phyloP scores from a whole-genome alignment of 2,797 vertebrate species.

The Philypnodon macrostomus region DNA sequence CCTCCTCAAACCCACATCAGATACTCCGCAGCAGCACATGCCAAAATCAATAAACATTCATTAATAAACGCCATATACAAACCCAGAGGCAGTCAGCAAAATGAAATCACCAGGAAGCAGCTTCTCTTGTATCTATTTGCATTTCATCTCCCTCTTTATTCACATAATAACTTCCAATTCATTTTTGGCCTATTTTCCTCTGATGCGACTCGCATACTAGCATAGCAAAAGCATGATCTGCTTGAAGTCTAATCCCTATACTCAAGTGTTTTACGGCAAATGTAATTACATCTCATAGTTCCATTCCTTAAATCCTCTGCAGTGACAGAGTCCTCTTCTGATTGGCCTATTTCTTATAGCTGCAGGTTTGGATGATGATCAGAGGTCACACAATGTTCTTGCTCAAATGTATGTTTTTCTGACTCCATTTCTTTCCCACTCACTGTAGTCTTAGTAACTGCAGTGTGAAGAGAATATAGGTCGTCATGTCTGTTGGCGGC shows the following conservation, averaged over 20 bases:
- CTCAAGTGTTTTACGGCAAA: constrained; percentile 68
- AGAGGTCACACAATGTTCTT: constrained; percentile 35
- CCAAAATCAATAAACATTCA: constrained; percentile 55
- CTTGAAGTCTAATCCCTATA: constrained; percentile 68
- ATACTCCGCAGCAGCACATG: constrained; percentile 35
- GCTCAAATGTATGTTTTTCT: background rate
- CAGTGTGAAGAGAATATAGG: no score
- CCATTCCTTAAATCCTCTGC: constrained; percentile 27
- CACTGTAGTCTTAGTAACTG: no score
- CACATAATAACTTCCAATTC: constrained; percentile 51
- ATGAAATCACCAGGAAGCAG: constrained; percentile 46
- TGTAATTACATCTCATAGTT: constrained; percentile 71
- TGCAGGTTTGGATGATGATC: constrained; percentile 31
- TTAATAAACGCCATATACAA: constrained; percentile 48
- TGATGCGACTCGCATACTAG: constrained; percentile 40
- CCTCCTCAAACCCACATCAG: constrained; percentile 16
- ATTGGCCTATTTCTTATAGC: constrained; percentile 11
- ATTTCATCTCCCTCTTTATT: constrained; percentile 18
- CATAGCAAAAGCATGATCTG: constrained; percentile 61
- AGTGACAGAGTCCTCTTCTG: constrained; percentile 23
- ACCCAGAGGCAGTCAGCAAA: constrained; percentile 47
- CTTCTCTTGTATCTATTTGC: constrained; percentile 48
- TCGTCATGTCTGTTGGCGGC: no score
- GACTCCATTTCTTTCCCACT: constrained; percentile 4
- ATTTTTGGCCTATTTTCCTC: constrained; percentile 65